Percentiles rank a stretch among this genome's conserved stretches.
Evolutionary conservation across 2,888 invertebrate species (phyloP).

Genomic region (Dolichomitus sp.): DNA sequence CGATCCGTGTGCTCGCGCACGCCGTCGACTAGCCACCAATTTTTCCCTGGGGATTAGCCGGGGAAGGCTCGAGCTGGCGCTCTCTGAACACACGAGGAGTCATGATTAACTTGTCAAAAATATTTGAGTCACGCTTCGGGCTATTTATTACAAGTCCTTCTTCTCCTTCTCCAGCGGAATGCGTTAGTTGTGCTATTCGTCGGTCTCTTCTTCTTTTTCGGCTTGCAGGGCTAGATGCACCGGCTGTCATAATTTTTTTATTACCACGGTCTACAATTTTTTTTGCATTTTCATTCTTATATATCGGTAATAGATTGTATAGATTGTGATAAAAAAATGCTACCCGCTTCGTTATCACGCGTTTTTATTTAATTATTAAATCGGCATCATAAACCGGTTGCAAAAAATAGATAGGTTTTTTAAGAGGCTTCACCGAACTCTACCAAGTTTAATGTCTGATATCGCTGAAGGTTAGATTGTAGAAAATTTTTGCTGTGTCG

Average conservation of each 20-base stretch:
- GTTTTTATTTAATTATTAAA: not conserved
- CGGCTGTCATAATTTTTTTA: not conserved
- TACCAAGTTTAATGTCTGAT: no score
- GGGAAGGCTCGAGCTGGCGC: constrained; percentile 44
- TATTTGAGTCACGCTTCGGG: constrained; percentile 82
- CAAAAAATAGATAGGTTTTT: no score
- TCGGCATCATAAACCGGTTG: no score
- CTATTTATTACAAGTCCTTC: constrained; percentile 80
- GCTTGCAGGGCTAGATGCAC: not conserved
- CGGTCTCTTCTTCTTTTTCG: not conserved
- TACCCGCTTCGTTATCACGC: not conserved
- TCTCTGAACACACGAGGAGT: constrained; percentile 66
- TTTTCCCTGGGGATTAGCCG: constrained; percentile 75
- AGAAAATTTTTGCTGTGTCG: no score
- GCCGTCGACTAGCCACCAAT: constrained; percentile 47
- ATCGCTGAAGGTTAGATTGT: no score
- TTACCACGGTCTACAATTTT: constrained; percentile 2
- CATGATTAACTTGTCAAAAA: constrained; percentile 85
- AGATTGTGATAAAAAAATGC: not conserved
- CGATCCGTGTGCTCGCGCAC: constrained; percentile 1
- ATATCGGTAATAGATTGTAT: not conserved
- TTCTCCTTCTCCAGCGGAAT: constrained; percentile 39
- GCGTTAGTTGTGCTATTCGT: not conserved
- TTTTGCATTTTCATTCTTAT: not conserved
- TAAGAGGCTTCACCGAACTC: no score